Evolutionary conservation across 2,888 invertebrate genomes (phyloP).

Genomic region (Lepidonotus clava): DNA sequence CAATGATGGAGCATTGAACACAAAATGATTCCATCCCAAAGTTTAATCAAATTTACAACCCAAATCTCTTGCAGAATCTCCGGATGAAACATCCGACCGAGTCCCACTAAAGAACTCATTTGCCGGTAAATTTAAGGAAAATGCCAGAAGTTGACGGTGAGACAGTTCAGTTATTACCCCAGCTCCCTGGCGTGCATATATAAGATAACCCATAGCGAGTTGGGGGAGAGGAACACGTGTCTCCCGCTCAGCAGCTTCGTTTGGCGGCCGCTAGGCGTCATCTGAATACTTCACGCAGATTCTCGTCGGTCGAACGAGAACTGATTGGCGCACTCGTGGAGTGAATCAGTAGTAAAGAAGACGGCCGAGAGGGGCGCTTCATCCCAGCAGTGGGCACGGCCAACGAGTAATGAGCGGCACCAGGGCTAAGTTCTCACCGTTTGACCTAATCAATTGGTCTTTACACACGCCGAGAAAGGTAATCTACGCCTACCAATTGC

Average conservation of each 20-base stretch:
- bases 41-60: too few relatives aligned
- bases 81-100: too few relatives aligned
- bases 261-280: background rate
- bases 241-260: background rate
- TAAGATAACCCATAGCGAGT: too few relatives aligned
- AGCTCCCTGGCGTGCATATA: too few relatives aligned
- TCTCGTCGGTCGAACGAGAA: background rate
- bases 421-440: background rate
- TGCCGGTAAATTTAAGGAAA: too few relatives aligned
- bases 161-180: too few relatives aligned
- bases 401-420: background rate
- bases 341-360: background rate
- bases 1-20: background rate
- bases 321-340: background rate
- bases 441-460: background rate
- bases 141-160: too few relatives aligned
- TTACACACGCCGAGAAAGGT: background rate
- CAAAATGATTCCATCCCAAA: background rate
- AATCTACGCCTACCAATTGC: background rate
- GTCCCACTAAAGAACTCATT: too few relatives aligned
- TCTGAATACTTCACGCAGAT: background rate
- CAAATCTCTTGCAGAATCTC: too few relatives aligned
- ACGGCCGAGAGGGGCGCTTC: too few relatives aligned
- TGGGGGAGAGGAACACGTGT: background rate
- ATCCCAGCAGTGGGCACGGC: too few relatives aligned